phyloP scores from a whole-genome alignment of 2,888 invertebrate genomes.

The Epirrhoe alternata region DNA sequence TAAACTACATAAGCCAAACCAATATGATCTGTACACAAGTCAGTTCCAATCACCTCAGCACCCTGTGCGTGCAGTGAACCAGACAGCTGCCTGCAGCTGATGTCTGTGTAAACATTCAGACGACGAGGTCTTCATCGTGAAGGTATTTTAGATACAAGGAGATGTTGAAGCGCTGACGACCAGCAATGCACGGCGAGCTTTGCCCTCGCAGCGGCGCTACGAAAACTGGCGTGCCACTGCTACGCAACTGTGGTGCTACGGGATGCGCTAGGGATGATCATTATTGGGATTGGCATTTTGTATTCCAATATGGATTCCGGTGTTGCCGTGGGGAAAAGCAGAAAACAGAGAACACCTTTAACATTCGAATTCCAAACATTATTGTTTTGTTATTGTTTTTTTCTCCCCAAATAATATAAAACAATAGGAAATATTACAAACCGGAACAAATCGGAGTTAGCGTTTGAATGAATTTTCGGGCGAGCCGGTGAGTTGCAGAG shows the following conservation, averaged over 20 bases:
- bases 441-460: too few species aligned
- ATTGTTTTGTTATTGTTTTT: background rate
- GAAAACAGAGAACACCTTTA: too few species aligned
- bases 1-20: too few species aligned
- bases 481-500: background rate
- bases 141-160: too few species aligned
- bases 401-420: background rate
- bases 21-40: too few species aligned
- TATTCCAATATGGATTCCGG: background rate
- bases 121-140: too few species aligned
- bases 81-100: too few species aligned
- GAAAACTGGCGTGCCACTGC: conserved; percentile 1
- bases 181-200: background rate
- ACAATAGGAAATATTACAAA: background rate
- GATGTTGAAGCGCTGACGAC: too few species aligned
- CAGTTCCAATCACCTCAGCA: too few species aligned
- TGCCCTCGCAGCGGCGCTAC: conserved; percentile 2
- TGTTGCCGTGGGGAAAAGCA: background rate
- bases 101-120: too few species aligned
- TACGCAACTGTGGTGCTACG: conserved; percentile 13
- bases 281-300: background rate
- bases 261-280: background rate
- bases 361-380: background rate
- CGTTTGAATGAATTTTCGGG: background rate
- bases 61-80: too few species aligned